phyloP scores from a whole-genome alignment of 2,113 vertebrate genomes.

The Arenaria interpres region DNA sequence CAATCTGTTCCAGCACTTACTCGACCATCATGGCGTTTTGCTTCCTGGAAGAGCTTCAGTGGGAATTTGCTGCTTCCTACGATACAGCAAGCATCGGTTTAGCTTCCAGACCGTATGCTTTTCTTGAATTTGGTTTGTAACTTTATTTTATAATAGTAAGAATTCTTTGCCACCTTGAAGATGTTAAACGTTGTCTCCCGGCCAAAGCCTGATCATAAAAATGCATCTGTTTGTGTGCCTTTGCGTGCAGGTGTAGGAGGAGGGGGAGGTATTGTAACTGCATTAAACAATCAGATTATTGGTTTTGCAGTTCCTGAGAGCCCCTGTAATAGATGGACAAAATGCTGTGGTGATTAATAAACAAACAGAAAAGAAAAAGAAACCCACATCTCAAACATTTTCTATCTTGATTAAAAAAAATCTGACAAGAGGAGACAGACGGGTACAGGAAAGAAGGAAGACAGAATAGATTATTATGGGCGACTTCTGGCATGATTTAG shows the following conservation, averaged over 20 bases:
- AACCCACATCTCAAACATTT: neutral
- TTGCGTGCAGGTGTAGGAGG: neutral
- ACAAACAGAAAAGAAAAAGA: neutral
- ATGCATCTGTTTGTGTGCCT: neutral
- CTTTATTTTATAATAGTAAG: neutral
- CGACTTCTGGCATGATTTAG: neutral
- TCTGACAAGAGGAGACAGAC: neutral
- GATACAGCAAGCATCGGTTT: constrained; percentile 78
- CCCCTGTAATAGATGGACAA: neutral
- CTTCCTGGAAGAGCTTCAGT: constrained; percentile 92
- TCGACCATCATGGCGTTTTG: constrained; percentile 90
- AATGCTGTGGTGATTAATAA: neutral
- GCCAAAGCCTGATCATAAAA: neutral
- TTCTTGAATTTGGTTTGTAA: constrained; percentile 94
- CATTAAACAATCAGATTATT: neutral
- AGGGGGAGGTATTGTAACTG: neutral
- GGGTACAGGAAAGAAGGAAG: neutral
- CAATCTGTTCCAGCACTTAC: constrained; percentile 85
- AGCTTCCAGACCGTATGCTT: constrained; percentile 90
- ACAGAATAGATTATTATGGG: neutral
- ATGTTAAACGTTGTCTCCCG: neutral
- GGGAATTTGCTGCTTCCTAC: constrained; percentile 90
- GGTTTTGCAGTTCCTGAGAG: neutral
- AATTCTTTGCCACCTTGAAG: neutral
- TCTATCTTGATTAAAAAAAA: neutral